phyloP scores from a whole-genome alignment of 2,797 vertebrate species.

The Lithobates sylvaticus region DNA sequence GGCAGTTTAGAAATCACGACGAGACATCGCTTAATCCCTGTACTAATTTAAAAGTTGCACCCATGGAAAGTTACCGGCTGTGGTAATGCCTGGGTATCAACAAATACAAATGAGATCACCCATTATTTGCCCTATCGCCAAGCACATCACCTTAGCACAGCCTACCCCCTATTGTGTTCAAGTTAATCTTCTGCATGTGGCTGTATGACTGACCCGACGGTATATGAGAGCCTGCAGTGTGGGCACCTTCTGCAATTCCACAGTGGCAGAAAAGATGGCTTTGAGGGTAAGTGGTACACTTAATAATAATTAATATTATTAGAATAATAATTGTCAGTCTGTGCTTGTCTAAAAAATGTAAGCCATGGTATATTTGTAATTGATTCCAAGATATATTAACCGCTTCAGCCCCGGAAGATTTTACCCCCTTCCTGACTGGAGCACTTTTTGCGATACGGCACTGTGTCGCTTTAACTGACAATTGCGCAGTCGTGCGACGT shows the following conservation, averaged over 20 bases:
- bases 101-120: not conserved
- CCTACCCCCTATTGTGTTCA: not conserved
- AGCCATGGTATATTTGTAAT: too few species aligned
- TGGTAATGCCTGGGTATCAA: constrained; percentile 7
- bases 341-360: too few species aligned
- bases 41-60: constrained; percentile 20
- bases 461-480: too few species aligned
- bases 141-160: not conserved
- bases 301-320: not conserved
- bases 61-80: constrained; percentile 19
- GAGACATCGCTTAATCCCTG: constrained; percentile 33
- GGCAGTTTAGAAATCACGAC: constrained; percentile 27
- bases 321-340: too few species aligned
- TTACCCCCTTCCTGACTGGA: too few species aligned
- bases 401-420: too few species aligned
- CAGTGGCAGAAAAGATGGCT: constrained; percentile 17
- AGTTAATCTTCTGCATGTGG: constrained; percentile 41
- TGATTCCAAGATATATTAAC: too few species aligned
- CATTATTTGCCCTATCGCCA: constrained; percentile 17
- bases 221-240: constrained; percentile 33
- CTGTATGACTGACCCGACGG: constrained; percentile 2
- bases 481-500: too few species aligned
- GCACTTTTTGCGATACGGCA: too few species aligned
- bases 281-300: constrained; percentile 33
- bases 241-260: constrained; percentile 1